Evolutionary conservation across 2,797 vertebrate genomes (phyloP).

Genomic region (Bradypodion pumilum): DNA sequence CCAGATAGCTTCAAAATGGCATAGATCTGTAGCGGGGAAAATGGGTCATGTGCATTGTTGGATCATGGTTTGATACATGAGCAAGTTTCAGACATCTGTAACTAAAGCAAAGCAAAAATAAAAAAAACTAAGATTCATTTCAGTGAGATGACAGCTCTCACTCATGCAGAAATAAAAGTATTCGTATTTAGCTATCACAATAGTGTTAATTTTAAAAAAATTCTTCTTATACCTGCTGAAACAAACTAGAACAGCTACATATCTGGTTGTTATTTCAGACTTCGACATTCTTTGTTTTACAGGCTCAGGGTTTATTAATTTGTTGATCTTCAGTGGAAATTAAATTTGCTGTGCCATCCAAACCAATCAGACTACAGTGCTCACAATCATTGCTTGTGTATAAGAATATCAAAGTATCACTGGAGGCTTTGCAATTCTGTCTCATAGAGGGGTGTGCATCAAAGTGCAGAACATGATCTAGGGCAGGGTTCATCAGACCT

Average conservation of each 20-base stretch:
- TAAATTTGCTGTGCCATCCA: not conserved
- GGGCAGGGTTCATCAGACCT: no score
- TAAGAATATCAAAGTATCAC: not conserved
- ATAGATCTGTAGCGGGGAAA: no score
- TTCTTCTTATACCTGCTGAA: no score
- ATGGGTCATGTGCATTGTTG: not conserved
- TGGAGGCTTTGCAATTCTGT: not conserved
- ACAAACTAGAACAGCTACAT: no score
- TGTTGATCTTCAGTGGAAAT: not conserved
- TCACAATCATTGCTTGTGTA: not conserved
- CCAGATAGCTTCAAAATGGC: no score
- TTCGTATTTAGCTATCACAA: no score
- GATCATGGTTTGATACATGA: not conserved
- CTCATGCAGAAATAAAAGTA: no score
- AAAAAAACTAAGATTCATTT: no score
- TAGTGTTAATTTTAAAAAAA: no score
- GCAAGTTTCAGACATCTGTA: not conserved
- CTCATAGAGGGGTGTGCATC: not conserved
- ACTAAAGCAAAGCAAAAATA: no score
- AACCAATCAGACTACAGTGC: not conserved
- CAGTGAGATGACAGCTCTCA: no score
- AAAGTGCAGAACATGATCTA: no score
- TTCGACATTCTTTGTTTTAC: not conserved
- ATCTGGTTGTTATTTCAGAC: not conserved
- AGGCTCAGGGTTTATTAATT: not conserved